phyloP scores from a whole-genome alignment of 2,113 vertebrate genomes.

The Cnemophilus loriae region DNA sequence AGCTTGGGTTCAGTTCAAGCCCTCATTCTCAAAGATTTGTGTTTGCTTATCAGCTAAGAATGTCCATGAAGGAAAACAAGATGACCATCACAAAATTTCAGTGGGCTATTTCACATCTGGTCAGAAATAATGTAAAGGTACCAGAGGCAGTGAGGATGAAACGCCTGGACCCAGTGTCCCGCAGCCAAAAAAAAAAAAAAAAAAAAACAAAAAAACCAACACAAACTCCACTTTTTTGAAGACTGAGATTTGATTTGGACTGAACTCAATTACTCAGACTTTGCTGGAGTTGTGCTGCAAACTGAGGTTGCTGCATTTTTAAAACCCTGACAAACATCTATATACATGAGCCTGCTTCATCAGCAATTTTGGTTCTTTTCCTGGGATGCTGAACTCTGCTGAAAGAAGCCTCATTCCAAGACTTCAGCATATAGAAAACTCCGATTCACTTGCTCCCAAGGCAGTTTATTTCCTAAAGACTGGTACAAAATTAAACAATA shows the following conservation, averaged over 20 bases:
- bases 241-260: not conserved
- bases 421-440: not conserved
- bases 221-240: not conserved
- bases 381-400: not conserved
- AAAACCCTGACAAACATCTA: not conserved
- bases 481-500: slow-evolving; percentile 35
- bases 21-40: not conserved
- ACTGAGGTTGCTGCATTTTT: not conserved
- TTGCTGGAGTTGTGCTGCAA: not conserved
- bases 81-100: not conserved
- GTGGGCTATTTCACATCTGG: not conserved
- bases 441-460: not conserved
- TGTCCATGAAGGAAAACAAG: not conserved
- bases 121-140: not conserved
- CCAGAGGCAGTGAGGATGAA: not conserved
- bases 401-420: not conserved
- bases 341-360: not conserved
- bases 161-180: not conserved
- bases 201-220: not conserved
- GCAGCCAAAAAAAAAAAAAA: not conserved
- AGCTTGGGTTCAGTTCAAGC: not conserved
- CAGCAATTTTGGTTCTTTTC: slow-evolving; percentile 3
- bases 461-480: slow-evolving; percentile 3
- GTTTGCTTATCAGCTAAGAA: not conserved
- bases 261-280: not conserved